Evolutionary conservation across 2,797 vertebrate genomes (phyloP).

Genomic region (Labroides dimidiatus): DNA sequence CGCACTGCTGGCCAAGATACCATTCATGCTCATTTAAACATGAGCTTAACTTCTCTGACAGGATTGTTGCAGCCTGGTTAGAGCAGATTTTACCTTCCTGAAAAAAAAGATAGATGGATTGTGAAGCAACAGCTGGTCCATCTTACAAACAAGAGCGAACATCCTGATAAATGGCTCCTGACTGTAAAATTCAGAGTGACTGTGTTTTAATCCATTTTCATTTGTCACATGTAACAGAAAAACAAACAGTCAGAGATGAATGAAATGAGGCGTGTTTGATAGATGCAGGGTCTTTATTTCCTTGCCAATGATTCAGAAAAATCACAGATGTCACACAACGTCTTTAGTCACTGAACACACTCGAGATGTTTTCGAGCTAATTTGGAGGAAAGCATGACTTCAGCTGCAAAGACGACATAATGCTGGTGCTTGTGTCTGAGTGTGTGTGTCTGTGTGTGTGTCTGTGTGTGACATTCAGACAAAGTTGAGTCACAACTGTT

Average conservation of each 20-base stretch:
- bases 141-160: neutral
- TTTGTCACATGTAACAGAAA: neutral
- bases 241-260: neutral
- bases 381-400: slow-evolving; percentile 34
- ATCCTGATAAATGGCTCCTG: slow-evolving; percentile 5
- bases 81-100: neutral
- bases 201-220: neutral
- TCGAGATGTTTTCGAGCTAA: slow-evolving; percentile 28
- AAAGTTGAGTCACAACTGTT: slow-evolving; percentile 50
- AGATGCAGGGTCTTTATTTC: neutral
- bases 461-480: slow-evolving; percentile 32
- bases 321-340: neutral
- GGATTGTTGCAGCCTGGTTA: slow-evolving; percentile 11
- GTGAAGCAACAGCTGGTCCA: neutral
- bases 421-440: slow-evolving; percentile 13
- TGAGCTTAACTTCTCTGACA: slow-evolving; percentile 23
- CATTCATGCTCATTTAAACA: slow-evolving; percentile 20
- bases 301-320: neutral
- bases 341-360: slow-evolving; percentile 26
- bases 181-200: slow-evolving; percentile 6
- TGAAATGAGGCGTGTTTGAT: no score
- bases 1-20: slow-evolving; percentile 61
- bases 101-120: neutral
- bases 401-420: slow-evolving; percentile 1
- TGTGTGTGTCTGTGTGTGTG: slow-evolving; percentile 11